A percentile compares a stretch with the other conserved stretches of the same genome.
Evolutionary conservation across 2,797 vertebrate species (phyloP).

Genomic region (Lepidocolaptes lacrymiger): DNA sequence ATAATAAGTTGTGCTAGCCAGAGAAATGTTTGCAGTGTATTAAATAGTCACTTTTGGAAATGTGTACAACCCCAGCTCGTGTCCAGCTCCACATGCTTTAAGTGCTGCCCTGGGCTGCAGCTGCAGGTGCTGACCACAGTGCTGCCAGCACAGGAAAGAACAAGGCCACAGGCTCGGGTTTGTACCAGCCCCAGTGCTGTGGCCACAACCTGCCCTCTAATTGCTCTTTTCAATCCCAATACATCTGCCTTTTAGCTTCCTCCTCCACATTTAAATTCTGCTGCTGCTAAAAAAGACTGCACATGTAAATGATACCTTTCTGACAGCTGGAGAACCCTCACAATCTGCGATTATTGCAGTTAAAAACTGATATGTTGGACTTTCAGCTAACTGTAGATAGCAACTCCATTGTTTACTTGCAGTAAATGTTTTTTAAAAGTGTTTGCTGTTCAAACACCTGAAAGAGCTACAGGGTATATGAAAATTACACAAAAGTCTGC

Average conservation of each 20-base stretch:
- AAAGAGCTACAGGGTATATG: neutral
- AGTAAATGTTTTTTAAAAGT: neutral
- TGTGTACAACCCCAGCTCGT: neutral
- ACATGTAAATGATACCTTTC: conserved; percentile 44
- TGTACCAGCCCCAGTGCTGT: neutral
- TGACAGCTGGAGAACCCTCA: neutral
- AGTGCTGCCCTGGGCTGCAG: neutral
- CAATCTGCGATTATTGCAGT: neutral
- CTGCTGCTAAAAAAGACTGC: conserved; percentile 29
- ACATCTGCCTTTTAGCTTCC: neutral
- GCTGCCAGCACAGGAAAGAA: neutral
- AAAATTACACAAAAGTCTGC: neutral
- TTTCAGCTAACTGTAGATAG: conserved; percentile 8
- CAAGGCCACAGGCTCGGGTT: neutral
- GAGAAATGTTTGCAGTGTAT: conserved; percentile 50
- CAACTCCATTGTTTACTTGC: neutral
- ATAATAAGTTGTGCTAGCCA: conserved; percentile 54
- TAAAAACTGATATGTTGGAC: neutral
- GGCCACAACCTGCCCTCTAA: conserved; percentile 56
- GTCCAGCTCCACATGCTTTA: neutral
- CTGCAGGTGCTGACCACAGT: conserved; percentile 44
- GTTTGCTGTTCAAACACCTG: neutral
- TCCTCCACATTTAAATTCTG: conserved; percentile 50
- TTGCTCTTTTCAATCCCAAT: conserved; percentile 37
- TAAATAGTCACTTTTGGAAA: conserved; percentile 41